Evolutionary conservation across 1,140 invertebrate genomes (phyloP).

Genomic region (Parapsyche elsis): DNA sequence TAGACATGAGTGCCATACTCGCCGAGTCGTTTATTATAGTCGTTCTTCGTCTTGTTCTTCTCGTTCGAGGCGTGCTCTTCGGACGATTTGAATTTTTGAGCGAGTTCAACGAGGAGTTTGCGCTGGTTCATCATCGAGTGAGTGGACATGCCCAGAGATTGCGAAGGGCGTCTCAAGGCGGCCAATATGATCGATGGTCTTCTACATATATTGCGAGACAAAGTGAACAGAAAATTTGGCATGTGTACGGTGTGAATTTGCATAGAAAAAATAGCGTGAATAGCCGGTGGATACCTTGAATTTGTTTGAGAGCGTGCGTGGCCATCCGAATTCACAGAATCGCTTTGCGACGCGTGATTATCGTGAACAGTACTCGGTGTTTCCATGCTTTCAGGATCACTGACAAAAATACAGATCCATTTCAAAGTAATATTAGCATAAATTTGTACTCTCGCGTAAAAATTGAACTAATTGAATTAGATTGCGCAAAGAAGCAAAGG

Average conservation of each 20-base stretch:
- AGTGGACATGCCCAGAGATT: conserved; percentile 68
- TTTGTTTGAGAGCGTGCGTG: conserved; percentile 3
- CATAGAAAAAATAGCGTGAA: neutral
- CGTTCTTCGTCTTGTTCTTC: conserved; percentile 39
- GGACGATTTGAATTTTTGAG: conserved; percentile 44
- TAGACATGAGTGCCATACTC: conserved; percentile 55
- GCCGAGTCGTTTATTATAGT: conserved; percentile 55
- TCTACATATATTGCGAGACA: conserved; percentile 55
- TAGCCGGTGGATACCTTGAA: neutral
- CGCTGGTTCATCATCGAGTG: conserved; percentile 60
- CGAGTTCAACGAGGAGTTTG: conserved; percentile 57
- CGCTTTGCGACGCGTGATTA: neutral
- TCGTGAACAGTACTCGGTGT: neutral
- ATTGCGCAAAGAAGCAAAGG: no score
- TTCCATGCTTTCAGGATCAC: conserved; percentile 13
- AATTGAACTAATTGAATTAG: no score
- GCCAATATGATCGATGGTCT: conserved; percentile 69
- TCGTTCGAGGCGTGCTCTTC: conserved; percentile 45
- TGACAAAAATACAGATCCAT: neutral
- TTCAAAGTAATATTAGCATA: no score
- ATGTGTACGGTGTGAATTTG: neutral
- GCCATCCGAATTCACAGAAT: neutral
- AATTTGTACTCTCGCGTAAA: no score
- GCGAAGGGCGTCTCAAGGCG: conserved; percentile 68
- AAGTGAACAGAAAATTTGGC: neutral